These are phyloP conservation scores for Rhincodon typus DNA, from an alignment of 2,797 vertebrate species.

Conservation along the genomic window DNA sequence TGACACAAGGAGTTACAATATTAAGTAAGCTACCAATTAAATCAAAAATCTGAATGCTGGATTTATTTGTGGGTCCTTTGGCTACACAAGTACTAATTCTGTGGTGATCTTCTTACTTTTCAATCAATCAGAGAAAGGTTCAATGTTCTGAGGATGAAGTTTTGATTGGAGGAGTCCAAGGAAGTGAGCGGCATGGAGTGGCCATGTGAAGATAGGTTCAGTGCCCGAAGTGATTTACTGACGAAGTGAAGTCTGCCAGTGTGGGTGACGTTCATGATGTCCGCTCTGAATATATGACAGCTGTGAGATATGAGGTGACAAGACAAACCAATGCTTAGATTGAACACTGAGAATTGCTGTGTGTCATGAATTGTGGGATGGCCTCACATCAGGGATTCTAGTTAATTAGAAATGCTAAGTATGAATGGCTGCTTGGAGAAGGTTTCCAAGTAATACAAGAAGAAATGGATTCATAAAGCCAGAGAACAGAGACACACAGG, in stretches of 20 bases:
- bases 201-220: background rate
- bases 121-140: background rate
- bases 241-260: background rate
- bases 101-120: background rate
- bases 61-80: background rate
- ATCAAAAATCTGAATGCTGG: background rate
- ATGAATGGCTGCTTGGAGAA: no score
- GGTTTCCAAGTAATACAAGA: no score
- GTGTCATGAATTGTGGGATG: no score
- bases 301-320: no score
- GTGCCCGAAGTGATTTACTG: background rate
- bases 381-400: no score
- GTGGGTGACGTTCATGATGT: no score
- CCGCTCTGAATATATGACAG: no score
- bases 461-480: no score
- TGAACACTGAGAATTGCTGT: no score
- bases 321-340: no score
- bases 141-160: background rate
- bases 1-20: background rate
- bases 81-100: background rate
- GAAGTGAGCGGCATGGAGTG: background rate
- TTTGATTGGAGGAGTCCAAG: background rate
- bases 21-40: background rate
- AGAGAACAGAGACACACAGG: no score
- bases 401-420: no score